Evolutionary conservation across 2,888 invertebrate genomes (phyloP), one percentile per base, ranked within the genome.

Genomic region (Philereme vetulata): DNA sequence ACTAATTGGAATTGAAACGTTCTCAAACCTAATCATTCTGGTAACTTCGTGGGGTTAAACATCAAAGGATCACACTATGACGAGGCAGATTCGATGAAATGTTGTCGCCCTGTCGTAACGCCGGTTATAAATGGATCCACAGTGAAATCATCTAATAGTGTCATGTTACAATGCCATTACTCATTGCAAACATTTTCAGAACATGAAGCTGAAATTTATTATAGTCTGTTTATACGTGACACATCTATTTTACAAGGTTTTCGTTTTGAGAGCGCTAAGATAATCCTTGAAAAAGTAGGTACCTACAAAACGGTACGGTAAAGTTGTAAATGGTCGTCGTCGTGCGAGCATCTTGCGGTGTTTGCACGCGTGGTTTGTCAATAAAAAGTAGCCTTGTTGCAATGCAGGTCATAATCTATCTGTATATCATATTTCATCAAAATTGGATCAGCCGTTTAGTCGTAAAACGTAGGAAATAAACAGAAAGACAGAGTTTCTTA

Each of bases 111-210:
- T 9, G 38, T 67, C 73, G 74, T 71, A 56, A 77, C 72, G 77
- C 70, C 11, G 5, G 47, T 34, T 61, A 48, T 72, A 74, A 81
- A 76, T 52, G 51, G 47, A 36, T 42, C 38, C 38, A 51, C 66
- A 67, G 69, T 69, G 72, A 77, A 80, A 77, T 76, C 75, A 76
- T 80, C 74, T 80, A 80, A 80, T 80, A 82, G 82, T 85, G 76
- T 85, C 85, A 81, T 83, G 85, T 82, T 82, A 74, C 81, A 60
- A 57, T 72, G 71, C 81, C 75, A 84, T 88, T 84, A 86, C 79
- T 85, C 80, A 84, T 68, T 73, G 81, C 75, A 81, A 86, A 84
- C 78, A 84, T 82, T 82, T 83, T 80, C 74, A 77, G 75, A 76
- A 77, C 72, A 73, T 74, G 75, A 71, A 68, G 72, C 72, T 66